Base-by-base conservation (phyloP, 2,797 vertebrate genomes). In the Sebastes ruberrimus region DNA sequence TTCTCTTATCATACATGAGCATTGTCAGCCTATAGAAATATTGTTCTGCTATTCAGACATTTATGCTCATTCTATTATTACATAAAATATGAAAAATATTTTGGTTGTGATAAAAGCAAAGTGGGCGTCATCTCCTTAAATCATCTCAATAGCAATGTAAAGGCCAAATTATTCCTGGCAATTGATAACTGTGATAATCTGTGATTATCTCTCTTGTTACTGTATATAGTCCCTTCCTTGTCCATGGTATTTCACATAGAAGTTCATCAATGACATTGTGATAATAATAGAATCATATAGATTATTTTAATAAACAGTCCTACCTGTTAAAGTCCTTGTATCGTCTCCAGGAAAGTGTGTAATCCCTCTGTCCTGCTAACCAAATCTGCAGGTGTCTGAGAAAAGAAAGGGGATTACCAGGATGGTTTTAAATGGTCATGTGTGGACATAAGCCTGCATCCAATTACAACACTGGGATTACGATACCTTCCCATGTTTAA, bases 371-470 rank as follows among this genome's bases (percentile, higher is more conserved):
- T 88, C 55, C 71, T 89, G 61, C 76, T 52, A 63, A 86, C 73
- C 70, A 70, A 66, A 65, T 62, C 80, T 87, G 88, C 84, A 92
- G 89, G 88, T 82, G 91, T 86, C 85, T 89, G 93, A 92, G 88
- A 90, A 90, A 76, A 93, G 91, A 92, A 82, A 70, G 70, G 77
- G 93, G 96, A 96, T 97, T 96, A 95, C 72, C 65, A 57, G 90
- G 94, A 93, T 90, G 90, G 93, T 90, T 96, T 96, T 96, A 95
- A 96, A 94, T 91, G 93, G 89, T 94, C 92, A 92, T 92, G 94
- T 95, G 94, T 94, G 89, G 74, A 87, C 86, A 78, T 96, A 96
- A 96, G 90, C 95, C 92, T 72, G 82, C 84, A 94, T 94, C 95
- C 94, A 95, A 96, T 95, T 93, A 94, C 87, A 88, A 85, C 87